Conservation (phyloP, 2,797 vertebrate species). For the Eleutherodactylus coqui region DNA sequence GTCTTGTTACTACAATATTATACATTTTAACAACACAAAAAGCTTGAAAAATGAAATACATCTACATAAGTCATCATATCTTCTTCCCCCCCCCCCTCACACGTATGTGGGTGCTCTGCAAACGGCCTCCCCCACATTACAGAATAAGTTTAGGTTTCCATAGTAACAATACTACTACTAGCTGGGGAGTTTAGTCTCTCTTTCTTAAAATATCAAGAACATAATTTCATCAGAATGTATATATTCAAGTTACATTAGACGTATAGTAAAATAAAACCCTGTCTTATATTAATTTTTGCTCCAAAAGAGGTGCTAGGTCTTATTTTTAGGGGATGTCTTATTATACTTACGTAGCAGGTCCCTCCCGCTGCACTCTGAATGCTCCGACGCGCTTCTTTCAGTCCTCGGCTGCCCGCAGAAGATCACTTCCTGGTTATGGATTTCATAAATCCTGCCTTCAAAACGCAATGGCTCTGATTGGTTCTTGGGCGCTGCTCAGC, state of each 20-base stretch:
- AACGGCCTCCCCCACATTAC: constrained; percentile 24
- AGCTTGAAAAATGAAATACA: neutral
- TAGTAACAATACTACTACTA: constrained; percentile 23
- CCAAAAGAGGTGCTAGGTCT: no score
- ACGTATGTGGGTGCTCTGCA: constrained; percentile 40
- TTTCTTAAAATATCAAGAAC: neutral
- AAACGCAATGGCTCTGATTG: no score
- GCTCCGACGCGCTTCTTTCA: no score
- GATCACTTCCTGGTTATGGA: no score
- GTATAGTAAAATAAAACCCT: no score
- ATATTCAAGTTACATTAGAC: neutral
- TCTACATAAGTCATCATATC: neutral
- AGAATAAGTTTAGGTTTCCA: constrained; percentile 21
- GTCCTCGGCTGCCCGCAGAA: no score
- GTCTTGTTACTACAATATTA: neutral
- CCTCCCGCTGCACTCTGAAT: no score
- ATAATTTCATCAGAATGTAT: neutral
- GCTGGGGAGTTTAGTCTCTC: neutral
- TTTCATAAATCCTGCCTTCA: no score
- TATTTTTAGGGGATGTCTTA: no score
- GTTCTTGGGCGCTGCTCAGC: no score
- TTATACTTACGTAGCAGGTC: no score
- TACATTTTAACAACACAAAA: neutral
- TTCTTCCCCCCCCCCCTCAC: neutral
- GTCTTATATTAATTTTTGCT: no score